Conservation (phyloP, 2,888 invertebrate species). For the Sphaerophoria taeniata region DNA sequence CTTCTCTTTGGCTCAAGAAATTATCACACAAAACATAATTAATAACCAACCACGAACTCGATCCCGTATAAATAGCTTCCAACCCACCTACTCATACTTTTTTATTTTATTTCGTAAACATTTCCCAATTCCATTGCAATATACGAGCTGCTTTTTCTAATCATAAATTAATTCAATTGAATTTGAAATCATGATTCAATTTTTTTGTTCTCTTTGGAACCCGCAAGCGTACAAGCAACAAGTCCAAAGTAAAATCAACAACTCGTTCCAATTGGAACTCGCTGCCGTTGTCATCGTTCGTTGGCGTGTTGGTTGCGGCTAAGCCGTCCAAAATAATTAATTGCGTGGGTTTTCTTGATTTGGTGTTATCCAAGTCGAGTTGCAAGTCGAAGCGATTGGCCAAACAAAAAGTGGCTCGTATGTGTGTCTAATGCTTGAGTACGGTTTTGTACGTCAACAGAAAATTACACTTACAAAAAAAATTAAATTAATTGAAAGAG, state of each 20-base stretch:
- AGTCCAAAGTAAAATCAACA: slow-evolving; percentile 20
- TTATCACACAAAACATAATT: neutral
- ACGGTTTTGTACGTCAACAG: slow-evolving; percentile 51
- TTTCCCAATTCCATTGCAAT: slow-evolving; percentile 57
- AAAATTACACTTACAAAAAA: slow-evolving; percentile 29
- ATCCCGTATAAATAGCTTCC: slow-evolving; percentile 9
- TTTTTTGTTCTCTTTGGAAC: neutral
- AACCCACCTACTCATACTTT: slow-evolving; percentile 11
- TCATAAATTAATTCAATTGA: slow-evolving; percentile 68
- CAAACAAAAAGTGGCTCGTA: slow-evolving; percentile 34
- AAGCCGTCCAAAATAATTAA: slow-evolving; percentile 63
- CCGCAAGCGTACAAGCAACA: slow-evolving; percentile 14
- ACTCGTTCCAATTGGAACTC: slow-evolving; percentile 34
- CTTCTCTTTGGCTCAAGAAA: neutral
- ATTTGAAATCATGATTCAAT: slow-evolving; percentile 56
- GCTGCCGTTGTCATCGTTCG: neutral
- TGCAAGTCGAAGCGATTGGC: slow-evolving; percentile 36
- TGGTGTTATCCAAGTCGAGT: slow-evolving; percentile 39
- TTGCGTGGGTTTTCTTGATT: slow-evolving; percentile 64
- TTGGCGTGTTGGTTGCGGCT: neutral
- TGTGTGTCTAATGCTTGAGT: neutral
- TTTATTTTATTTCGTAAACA: neutral
- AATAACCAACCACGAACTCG: slow-evolving; percentile 6
- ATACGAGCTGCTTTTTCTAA: slow-evolving; percentile 28
- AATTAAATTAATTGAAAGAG: slow-evolving; percentile 16